A percentile compares a stretch with the other conserved stretches of the same genome.
Conservation (phyloP, 2,888 invertebrate genomes). For the Trileptium ribeirensis region DNA sequence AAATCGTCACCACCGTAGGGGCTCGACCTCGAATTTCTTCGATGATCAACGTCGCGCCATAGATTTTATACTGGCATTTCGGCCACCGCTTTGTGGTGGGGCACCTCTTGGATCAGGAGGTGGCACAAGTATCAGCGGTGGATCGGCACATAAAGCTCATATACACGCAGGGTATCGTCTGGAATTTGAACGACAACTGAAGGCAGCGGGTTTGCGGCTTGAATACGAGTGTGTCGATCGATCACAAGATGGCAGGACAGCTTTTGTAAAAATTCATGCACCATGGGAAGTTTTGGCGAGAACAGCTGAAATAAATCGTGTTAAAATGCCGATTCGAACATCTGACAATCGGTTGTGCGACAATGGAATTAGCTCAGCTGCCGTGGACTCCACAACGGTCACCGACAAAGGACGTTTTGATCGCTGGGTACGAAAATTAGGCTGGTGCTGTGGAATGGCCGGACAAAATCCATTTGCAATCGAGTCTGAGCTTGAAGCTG, state of each 20-base stretch:
- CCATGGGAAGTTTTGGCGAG: slow-evolving; percentile 19
- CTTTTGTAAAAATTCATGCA: slow-evolving; percentile 22
- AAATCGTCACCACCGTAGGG: no score
- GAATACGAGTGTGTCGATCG: slow-evolving; percentile 24
- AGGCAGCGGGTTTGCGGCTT: slow-evolving; percentile 19
- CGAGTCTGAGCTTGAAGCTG: slow-evolving; percentile 55
- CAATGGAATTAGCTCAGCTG: not conserved
- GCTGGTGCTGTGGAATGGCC: not conserved
- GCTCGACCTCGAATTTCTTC: slow-evolving; percentile 11
- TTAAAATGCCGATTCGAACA: slow-evolving; percentile 19
- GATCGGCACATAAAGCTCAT: not conserved
- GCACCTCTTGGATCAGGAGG: not conserved
- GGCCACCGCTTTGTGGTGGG: not conserved
- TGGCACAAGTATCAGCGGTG: not conserved
- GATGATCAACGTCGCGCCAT: not conserved
- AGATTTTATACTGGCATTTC: slow-evolving; percentile 10
- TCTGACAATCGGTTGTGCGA: not conserved
- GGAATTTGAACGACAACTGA: slow-evolving; percentile 22
- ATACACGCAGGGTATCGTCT: slow-evolving; percentile 11
- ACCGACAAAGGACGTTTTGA: no score
- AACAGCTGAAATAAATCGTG: slow-evolving; percentile 19
- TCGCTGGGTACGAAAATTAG: not conserved
- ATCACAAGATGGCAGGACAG: slow-evolving; percentile 15
- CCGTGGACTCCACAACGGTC: not conserved
- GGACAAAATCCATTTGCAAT: slow-evolving; percentile 4